Base-by-base conservation (phyloP, 2,888 invertebrate species). In the Penaeus monodon region DNA sequence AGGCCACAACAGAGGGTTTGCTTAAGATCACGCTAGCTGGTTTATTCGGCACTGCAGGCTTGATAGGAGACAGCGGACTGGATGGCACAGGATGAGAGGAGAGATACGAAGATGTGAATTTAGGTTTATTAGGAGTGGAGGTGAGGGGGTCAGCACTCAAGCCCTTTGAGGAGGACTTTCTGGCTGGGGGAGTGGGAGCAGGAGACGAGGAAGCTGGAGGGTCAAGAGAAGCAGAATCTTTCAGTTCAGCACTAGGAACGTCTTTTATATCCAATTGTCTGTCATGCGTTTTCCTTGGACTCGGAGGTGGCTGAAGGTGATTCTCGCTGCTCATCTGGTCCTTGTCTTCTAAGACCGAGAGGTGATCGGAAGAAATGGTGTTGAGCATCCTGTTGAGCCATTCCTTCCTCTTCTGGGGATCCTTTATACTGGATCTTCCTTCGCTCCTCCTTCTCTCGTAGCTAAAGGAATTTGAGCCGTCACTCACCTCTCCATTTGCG, bases 341-440 rank as follows among this genome's bases (percentile, higher is more conserved):
- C 65, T 63, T 33, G 68, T 57, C 8, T 33, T 70, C 24, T 27
- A 44, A 8, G 65, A 49, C 4, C 10, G 74, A n/a, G 2, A 74
- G 63, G 27, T 74, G 65, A 22, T 86, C 82, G 22, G 80, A 33
- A 14, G 84, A n/a, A 63, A 89, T n/a, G n/a, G 84, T 70, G 64
- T 81, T 85, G 49, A 89, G 83, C 81, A 86, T 84, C 38, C 87
- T 89, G 63, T 81, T 87, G 29, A 89, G 65, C 86, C 86, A 86
- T 27, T 86, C 89, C 64, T 87, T 86, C 44, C 84, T 77, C 8
- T 84, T 84, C 33, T 82, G 70, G 24, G 88, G 88, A 24, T 88
- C 85, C 78, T 85, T 85, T 20, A 88, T 81, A 57, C 85, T 88
- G 22, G 73, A 63, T 38, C 85, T 77, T 24, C 65, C 68, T 74